phyloP scores from a whole-genome alignment of 2,113 vertebrate species.

The Misgurnus mizolepis region DNA sequence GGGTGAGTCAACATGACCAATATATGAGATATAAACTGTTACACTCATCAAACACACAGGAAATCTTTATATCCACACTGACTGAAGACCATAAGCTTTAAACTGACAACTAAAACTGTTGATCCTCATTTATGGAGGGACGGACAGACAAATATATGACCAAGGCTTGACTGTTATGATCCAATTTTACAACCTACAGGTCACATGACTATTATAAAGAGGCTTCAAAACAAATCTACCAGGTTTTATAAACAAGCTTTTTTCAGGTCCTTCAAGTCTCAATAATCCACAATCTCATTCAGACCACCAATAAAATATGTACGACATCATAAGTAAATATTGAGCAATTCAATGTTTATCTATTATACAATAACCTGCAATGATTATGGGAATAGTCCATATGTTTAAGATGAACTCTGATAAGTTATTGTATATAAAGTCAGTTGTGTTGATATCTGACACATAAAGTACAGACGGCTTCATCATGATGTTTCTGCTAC shows the following conservation, averaged over 20 bases:
- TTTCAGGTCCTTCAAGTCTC: slow-evolving; percentile 43
- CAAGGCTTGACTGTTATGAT: too few relatives aligned
- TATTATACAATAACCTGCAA: background rate
- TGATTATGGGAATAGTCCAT: slow-evolving; percentile 49
- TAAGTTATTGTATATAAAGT: slow-evolving; percentile 63
- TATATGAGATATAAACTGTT: too few relatives aligned
- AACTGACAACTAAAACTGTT: too few relatives aligned
- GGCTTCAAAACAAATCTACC: background rate
- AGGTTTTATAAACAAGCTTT: slow-evolving; percentile 14
- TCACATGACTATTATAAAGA: background rate
- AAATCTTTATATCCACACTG: too few relatives aligned
- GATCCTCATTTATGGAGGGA: too few relatives aligned
- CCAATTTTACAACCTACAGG: background rate
- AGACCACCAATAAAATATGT: background rate
- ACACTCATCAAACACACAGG: too few relatives aligned
- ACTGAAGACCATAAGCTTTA: too few relatives aligned
- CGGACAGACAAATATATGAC: too few relatives aligned
- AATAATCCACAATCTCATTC: background rate
- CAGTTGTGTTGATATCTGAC: background rate
- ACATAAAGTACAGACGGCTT: background rate
- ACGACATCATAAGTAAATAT: slow-evolving; percentile 47
- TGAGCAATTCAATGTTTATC: background rate
- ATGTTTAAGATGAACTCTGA: slow-evolving; percentile 53
- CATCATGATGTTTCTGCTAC: slow-evolving; percentile 47
- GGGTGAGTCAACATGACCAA: too few relatives aligned